Base-by-base conservation (phyloP, 1,140 invertebrate species). In the Trachymyrmex septentrionalis region DNA sequence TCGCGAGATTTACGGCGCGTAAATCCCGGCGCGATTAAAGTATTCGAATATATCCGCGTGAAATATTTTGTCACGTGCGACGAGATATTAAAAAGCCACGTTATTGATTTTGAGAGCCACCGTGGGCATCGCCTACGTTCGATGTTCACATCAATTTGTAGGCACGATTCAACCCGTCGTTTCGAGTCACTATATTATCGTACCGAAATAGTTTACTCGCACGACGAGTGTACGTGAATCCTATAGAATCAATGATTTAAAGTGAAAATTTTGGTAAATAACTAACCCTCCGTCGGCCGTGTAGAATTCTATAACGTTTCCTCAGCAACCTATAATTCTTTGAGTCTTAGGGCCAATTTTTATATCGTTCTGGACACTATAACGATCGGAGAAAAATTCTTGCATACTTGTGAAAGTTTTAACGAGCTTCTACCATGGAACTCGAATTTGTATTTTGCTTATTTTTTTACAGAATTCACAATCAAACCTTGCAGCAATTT, bases 21-120 rank as follows among this genome's bases (percentile, higher is more conserved):
- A 81, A 81, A 81, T 81, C 78, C 78, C 78, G 78, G 78, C 78
- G 34, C 78, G 80, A 84, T 84, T 84, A 84, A 84, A 84, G 80
- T 84, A 84, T 84, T 84, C 57, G 80, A 75, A 84, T 69, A 84
- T 75, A 84, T 75, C 69, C 80, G 67, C 80, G 80, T 75, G 55
- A 84, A 84, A 84, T 84, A 84, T 73, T 84, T 84, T 84, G 80
- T 84, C 80, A 48, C 80, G 80, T 55, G 69, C 69, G 80, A 75
- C 24, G 55, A 57, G 69, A 84, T 84, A 84, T 84, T 84, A 84
- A 82, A 84, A 75, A 84, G 80, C 69, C 80, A 48, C 69, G 80
- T 84, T 82, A 84, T 84, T 84, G 80, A 84, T 84, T 84, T 84
- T 61, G 27, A 84, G 59, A 63, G 55, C 69, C 38, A 61, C 19